Evolutionary conservation across 2,113 vertebrate species (phyloP), one percentile per base, ranked within the genome.

Genomic region (Elachura formosa): DNA sequence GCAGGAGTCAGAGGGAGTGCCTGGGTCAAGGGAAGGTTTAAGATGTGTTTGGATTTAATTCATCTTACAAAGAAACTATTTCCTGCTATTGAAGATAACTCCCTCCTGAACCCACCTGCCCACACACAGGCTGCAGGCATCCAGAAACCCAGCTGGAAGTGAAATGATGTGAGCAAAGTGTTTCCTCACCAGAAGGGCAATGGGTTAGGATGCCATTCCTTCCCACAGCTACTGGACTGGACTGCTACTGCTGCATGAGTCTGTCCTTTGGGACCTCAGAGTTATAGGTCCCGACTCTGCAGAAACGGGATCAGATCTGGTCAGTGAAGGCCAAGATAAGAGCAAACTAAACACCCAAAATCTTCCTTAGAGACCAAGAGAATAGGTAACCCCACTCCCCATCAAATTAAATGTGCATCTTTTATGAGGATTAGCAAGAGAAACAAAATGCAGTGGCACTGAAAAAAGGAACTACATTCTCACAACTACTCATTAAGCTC

Each of bases 61-160:
- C 94, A 96, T 96, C 92, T 95, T 95, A 96, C 93, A 96, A 95
- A 89, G 94, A 95, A 97, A 92, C 93, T 94, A 96, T 97, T 97
- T 97, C 96, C 96, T 97, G 92, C 96, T 96, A 96, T 95, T 82
- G 83, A 95, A 96, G 94, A 91, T 95, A 97, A 96, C 95, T 97
- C 95, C 93, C 94, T 95, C 87, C 93, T 94, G 96, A 96, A 96
- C 94, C 94, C 96, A 96, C 95, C 97, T 96, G 97, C 97, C 96
- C 96, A 97, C 96, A 96, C 96, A 97, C 91, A 97, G 97, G 87
- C 96, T 95, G 55, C 87, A 92, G 82, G 90, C 95, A 95, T 96
- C 90, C 92, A 95, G 87, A 94, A 96, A 93, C 75, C 87, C 96
- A 96, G 90, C 95, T 96, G 96, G 96, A 96, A 92, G 90, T 89